A percentile compares a stretch with the other conserved stretches of the same genome.
phyloP scores from a whole-genome alignment of 2,797 vertebrate species.

The Sciurus vulgaris region DNA sequence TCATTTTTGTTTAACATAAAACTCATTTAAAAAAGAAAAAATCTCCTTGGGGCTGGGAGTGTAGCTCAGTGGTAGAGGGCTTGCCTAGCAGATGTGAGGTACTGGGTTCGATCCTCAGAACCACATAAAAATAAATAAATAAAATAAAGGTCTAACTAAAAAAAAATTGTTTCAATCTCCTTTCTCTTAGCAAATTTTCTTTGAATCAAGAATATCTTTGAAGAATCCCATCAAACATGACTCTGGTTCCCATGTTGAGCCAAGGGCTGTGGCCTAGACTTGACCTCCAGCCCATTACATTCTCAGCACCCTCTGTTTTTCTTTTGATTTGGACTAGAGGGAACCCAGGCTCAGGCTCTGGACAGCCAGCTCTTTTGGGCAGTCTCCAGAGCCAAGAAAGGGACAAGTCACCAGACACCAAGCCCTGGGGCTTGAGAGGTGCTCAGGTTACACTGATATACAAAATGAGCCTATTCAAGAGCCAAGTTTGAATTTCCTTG shows the following conservation, averaged over 20 bases:
- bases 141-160: no score
- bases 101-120: no score
- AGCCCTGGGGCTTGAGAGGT: background rate
- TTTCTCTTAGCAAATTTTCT: background rate
- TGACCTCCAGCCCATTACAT: background rate
- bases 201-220: background rate
- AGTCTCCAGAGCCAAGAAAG: background rate
- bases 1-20: background rate
- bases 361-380: background rate
- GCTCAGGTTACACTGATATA: slow-evolving; percentile 69
- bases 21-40: background rate
- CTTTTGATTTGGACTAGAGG: background rate
- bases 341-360: background rate
- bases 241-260: background rate
- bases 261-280: background rate
- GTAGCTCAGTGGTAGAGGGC: no score
- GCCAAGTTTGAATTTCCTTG: slow-evolving; percentile 63
- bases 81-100: no score
- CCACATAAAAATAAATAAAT: no score
- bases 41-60: background rate
- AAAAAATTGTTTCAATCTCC: background rate
- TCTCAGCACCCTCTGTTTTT: background rate
- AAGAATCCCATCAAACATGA: background rate
- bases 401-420: slow-evolving; percentile 10
- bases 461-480: slow-evolving; percentile 69